A percentile compares a stretch with the other conserved stretches of the same genome.
Conservation (phyloP, 23 tunicate genomes). For the Halocynthia roretzi region DNA sequence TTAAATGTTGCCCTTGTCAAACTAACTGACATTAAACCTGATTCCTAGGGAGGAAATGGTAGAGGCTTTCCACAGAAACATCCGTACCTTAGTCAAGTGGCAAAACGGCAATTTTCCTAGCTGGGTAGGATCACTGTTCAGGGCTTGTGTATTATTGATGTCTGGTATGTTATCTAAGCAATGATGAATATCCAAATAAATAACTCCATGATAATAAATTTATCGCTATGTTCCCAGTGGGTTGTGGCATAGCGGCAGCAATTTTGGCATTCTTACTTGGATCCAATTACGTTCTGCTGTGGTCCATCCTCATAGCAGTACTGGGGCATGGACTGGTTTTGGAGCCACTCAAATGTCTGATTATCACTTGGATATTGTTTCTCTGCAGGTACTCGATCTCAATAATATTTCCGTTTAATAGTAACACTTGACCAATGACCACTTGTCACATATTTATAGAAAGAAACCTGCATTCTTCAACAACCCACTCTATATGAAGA, state of each 20-base stretch:
- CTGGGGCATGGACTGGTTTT: constrained; percentile 34
- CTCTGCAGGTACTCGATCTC: constrained; percentile 32
- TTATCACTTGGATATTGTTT: constrained; percentile 54
- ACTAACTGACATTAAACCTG: background rate
- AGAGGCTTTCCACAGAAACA: constrained; percentile 31
- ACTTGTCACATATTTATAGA: constrained; percentile 20
- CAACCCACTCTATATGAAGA: constrained; percentile 62
- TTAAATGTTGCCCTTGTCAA: background rate
- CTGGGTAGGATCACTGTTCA: constrained; percentile 18
- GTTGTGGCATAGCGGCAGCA: constrained; percentile 9
- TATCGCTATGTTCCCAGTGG: constrained; percentile 13
- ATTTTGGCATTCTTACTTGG: constrained; percentile 10
- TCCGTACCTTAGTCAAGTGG: constrained; percentile 11
- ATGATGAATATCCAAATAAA: background rate
- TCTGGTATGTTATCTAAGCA: background rate
- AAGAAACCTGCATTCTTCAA: constrained; percentile 51
- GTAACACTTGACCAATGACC: background rate
- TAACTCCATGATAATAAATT: background rate
- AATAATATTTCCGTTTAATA: background rate
- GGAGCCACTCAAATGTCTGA: constrained; percentile 69
- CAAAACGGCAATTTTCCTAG: constrained; percentile 21
- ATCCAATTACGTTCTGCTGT: constrained; percentile 19
- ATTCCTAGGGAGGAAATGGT: constrained; percentile 34
- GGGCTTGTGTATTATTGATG: background rate
- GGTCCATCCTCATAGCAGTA: constrained; percentile 54